These are phyloP conservation scores for Eupeodes corollae DNA, from an alignment of 1,140 invertebrate genomes.

Conservation along the genomic window DNA sequence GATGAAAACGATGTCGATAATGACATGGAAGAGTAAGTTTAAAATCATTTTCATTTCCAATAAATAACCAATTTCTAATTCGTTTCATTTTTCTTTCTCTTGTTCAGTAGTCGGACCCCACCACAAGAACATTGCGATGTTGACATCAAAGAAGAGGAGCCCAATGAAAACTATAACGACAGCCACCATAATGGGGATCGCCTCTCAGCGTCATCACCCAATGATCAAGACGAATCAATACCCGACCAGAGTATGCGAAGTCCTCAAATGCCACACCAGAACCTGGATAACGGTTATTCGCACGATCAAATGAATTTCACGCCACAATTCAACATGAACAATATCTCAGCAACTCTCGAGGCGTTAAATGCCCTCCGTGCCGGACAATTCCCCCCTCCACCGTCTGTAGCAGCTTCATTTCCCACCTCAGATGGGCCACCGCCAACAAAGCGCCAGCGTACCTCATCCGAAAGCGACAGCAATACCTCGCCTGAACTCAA, in stretches of 20 bases:
- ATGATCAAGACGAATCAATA: slow-evolving; percentile 22
- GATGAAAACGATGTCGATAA: slow-evolving; percentile 26
- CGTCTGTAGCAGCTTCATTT: slow-evolving; percentile 28
- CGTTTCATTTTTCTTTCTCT: slow-evolving; percentile 1
- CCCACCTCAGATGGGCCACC: slow-evolving; percentile 20
- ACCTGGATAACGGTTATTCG: neutral
- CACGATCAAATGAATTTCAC: slow-evolving; percentile 21
- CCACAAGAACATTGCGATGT: slow-evolving; percentile 34
- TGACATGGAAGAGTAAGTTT: slow-evolving; percentile 35
- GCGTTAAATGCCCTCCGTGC: slow-evolving; percentile 29
- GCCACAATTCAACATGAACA: slow-evolving; percentile 31
- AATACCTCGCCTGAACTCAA: slow-evolving; percentile 21
- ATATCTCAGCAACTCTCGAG: slow-evolving; percentile 34
- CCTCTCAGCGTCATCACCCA: slow-evolving; percentile 23
- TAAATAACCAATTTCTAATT: neutral
- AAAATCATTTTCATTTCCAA: neutral
- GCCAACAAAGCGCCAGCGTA: slow-evolving; percentile 25
- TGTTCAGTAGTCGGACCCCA: slow-evolving; percentile 27
- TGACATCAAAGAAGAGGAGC: slow-evolving; percentile 35
- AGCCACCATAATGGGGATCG: slow-evolving; percentile 23
- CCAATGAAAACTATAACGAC: slow-evolving; percentile 32
- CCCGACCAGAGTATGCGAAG: slow-evolving; percentile 10
- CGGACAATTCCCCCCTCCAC: slow-evolving; percentile 27
- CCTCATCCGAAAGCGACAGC: slow-evolving; percentile 12
- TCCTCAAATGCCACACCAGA: slow-evolving; percentile 13